phyloP scores from a whole-genome alignment of 2,888 invertebrate species.

The Tiphia femorata region DNA sequence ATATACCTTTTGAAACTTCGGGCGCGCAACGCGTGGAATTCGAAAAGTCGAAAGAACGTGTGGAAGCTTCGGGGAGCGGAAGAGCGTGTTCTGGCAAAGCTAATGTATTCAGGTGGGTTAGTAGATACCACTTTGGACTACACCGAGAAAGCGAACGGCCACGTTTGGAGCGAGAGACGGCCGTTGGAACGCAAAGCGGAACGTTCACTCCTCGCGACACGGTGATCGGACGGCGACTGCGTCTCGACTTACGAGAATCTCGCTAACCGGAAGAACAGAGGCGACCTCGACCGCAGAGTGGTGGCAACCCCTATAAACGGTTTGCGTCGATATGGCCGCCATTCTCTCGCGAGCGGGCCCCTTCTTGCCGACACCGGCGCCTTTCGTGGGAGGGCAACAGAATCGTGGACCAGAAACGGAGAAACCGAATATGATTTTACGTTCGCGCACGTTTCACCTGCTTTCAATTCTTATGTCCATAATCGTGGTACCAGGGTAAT shows the following conservation, averaged over 20 bases:
- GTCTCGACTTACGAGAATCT: background rate
- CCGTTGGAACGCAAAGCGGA: constrained; percentile 32
- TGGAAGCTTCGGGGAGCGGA: background rate
- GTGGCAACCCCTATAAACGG: constrained; percentile 20
- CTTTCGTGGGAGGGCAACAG: background rate
- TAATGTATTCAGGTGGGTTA: constrained; percentile 33
- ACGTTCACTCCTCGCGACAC: constrained; percentile 46
- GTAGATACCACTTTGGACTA: constrained; percentile 11
- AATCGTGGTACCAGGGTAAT: too few relatives aligned
- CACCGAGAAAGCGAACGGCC: constrained; percentile 42
- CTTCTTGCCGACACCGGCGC: constrained; percentile 22
- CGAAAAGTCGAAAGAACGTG: background rate
- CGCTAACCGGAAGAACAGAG: constrained; percentile 4
- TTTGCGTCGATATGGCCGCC: constrained; percentile 13
- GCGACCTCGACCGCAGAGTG: constrained; percentile 35
- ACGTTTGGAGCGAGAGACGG: constrained; percentile 25
- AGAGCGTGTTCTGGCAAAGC: background rate
- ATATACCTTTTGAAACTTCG: background rate
- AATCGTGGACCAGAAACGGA: constrained; percentile 3
- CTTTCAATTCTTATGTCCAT: too few relatives aligned
- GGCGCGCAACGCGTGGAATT: background rate
- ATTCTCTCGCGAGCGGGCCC: constrained; percentile 20
- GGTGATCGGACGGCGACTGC: constrained; percentile 19
- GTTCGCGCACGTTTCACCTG: too few relatives aligned
- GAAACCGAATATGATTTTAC: too few relatives aligned